Evolutionary conservation across 1,140 invertebrate species (phyloP), one percentile per base, ranked within the genome.

Genomic region (Sitophilus oryzae): DNA sequence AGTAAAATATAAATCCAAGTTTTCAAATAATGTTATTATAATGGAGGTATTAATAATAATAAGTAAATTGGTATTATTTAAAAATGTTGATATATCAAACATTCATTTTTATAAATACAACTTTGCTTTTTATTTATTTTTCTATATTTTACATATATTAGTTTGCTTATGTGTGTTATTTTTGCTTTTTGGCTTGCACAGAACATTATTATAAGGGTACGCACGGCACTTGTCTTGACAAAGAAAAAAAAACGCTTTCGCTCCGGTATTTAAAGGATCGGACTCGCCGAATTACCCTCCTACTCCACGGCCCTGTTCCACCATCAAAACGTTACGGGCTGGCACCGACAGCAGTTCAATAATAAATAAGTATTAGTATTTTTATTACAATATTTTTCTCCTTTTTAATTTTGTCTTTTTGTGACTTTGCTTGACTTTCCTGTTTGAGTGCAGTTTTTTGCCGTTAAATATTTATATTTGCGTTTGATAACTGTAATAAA

Each of bases 211-310:
- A 50, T 25, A 56, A 56, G 54, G 42, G 43, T 43, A 15, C 42
- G 38, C 41, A 52, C 30, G 34, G 16, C 74, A 36, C 25, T 45
- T 34, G 14, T 66, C 68, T 70, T 69, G 65, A 70, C 53, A 69
- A 71, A 63, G 69, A 74, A 66, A 73, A n/a, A n/a, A 74, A 66
- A 79, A 78, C 74, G 77, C 80, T 67, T 80, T 82, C 74, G 76
- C 79, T 65, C 77, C 79, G 64, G 77, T 79, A 71, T 72, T 79
- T 71, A 73, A 79, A 52, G 67, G 60, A 40, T 52, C 58, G 46
- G 73, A 74, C 68, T 73, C 74, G 71, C 75, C 74, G 75, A 76
- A 69, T 74, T 75, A 75, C 68, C 74, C 75, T 64, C 76, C 75
- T 60, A 72, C 76, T 68, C 73, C n/a, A n/a, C 76, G 64, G 75